phyloP scores from a whole-genome alignment of 1,140 invertebrate genomes.

The Philopotamus ludificatus region DNA sequence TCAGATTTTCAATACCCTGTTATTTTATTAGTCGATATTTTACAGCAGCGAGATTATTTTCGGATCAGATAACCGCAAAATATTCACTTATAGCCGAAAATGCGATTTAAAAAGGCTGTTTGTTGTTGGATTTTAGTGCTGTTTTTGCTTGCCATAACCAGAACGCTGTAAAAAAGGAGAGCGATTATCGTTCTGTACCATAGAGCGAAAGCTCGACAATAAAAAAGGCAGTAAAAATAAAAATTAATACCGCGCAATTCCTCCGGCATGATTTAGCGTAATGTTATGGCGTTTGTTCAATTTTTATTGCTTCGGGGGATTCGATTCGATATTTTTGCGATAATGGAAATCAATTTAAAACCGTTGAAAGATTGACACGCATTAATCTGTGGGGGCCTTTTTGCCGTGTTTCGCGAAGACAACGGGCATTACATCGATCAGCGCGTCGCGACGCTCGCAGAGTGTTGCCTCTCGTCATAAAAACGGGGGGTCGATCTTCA shows the following conservation, averaged over 20 bases:
- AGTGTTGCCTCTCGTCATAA: constrained; percentile 9
- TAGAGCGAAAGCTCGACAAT: background rate
- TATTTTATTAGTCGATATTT: too few species aligned
- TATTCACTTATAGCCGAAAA: too few species aligned
- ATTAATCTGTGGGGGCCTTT: background rate
- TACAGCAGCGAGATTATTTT: too few species aligned
- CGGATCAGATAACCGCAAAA: too few species aligned
- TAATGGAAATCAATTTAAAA: too few species aligned
- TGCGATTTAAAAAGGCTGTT: too few species aligned
- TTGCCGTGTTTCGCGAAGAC: background rate
- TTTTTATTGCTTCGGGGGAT: background rate
- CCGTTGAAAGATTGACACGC: too few species aligned
- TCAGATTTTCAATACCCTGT: too few species aligned
- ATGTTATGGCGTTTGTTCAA: constrained; percentile 5
- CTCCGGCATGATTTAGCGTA: constrained; percentile 10
- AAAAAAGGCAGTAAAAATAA: constrained; percentile 24
- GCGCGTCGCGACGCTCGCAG: background rate
- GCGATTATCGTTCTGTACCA: constrained; percentile 19
- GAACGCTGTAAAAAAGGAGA: background rate
- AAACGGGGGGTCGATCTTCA: constrained; percentile 23
- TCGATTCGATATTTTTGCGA: constrained; percentile 13
- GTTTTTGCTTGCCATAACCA: background rate
- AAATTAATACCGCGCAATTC: constrained; percentile 29
- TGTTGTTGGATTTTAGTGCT: too few species aligned
- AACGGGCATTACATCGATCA: constrained; percentile 11